A percentile compares a stretch with the other conserved stretches of the same genome.
phyloP scores from a whole-genome alignment of 2,888 invertebrate species.

The Andricus curvator region DNA sequence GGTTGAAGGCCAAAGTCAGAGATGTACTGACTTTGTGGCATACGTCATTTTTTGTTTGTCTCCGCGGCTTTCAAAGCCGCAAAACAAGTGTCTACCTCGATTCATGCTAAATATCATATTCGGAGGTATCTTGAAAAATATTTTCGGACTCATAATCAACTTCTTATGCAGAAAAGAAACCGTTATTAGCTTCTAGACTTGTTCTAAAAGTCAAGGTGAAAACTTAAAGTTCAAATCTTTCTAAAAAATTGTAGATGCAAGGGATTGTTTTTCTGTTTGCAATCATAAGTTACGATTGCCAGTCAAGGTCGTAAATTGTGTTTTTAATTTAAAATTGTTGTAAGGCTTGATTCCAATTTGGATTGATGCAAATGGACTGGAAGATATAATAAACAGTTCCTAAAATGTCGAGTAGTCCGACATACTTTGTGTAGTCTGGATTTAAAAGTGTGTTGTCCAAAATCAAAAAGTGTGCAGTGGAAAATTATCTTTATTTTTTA shows the following conservation, averaged over 20 bases:
- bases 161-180: constrained; percentile 10
- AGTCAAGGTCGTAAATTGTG: not conserved
- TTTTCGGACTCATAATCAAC: not conserved
- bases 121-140: not conserved
- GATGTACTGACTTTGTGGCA: constrained; percentile 22
- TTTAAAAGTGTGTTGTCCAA: too few species aligned
- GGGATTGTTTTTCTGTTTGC: not conserved
- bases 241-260: constrained; percentile 1
- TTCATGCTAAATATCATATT: constrained; percentile 30
- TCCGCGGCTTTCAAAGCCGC: constrained; percentile 1
- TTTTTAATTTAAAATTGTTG: not conserved
- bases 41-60: constrained; percentile 29
- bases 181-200: constrained; percentile 19
- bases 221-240: constrained; percentile 22
- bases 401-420: too few species aligned
- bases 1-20: constrained; percentile 52
- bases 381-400: too few species aligned
- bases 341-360: not conserved
- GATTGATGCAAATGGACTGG: not conserved
- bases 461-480: too few species aligned
- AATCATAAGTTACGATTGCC: too few species aligned
- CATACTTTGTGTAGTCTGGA: too few species aligned
- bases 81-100: constrained; percentile 12
- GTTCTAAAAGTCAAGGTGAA: constrained; percentile 35
- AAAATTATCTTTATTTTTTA: too few species aligned